Evolutionary conservation across 2,888 invertebrate species (phyloP).

Genomic region (Platycheirus albimanus): DNA sequence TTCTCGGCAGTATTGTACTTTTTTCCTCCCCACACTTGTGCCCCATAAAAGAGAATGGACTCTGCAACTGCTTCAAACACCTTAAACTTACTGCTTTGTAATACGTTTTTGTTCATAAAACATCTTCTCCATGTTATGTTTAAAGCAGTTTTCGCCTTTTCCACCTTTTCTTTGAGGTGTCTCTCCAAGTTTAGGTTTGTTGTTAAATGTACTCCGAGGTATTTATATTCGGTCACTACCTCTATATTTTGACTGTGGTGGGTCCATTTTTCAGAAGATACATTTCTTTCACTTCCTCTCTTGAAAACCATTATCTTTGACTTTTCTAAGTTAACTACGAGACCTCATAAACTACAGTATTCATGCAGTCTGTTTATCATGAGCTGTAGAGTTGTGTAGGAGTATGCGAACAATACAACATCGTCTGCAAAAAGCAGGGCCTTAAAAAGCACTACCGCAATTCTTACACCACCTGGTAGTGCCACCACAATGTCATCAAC

Average conservation of each 20-base stretch:
- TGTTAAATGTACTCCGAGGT: background rate
- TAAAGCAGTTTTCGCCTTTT: background rate
- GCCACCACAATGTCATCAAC: too few species aligned
- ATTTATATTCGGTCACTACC: background rate
- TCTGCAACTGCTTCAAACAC: background rate
- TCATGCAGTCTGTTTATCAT: background rate
- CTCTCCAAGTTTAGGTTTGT: background rate
- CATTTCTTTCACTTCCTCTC: background rate
- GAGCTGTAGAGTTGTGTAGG: background rate
- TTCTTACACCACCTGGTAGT: too few species aligned
- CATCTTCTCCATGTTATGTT: background rate
- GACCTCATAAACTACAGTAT: background rate
- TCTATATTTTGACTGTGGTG: background rate
- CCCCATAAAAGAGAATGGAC: background rate
- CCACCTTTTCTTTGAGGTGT: background rate
- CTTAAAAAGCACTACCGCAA: background rate
- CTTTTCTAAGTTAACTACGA: background rate
- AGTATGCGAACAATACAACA: background rate
- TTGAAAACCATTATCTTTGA: background rate
- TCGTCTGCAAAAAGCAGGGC: background rate
- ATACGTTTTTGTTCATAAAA: background rate
- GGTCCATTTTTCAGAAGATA: background rate
- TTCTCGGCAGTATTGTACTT: background rate
- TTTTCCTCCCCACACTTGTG: background rate
- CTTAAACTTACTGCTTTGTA: background rate